Conservation (phyloP, 2,888 invertebrate genomes). For the Kuschelorhynchus macadamiae region DNA sequence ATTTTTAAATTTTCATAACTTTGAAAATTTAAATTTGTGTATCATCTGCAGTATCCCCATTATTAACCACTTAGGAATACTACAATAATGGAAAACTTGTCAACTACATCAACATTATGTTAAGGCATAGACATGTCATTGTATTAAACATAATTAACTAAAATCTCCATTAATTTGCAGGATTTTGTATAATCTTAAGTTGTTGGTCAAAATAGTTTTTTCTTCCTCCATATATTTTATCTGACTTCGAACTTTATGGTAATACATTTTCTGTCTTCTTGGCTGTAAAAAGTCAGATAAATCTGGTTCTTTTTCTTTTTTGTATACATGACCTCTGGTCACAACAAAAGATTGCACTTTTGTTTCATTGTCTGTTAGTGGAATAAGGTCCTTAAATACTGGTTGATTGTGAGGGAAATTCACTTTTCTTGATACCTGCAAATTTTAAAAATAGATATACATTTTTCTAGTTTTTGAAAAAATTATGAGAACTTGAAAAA, state of each 20-base stretch:
- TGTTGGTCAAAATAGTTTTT: neutral
- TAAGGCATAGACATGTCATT: too few relatives aligned
- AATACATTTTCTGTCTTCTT: constrained; percentile 44
- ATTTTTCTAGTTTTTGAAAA: too few relatives aligned
- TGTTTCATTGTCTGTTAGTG: constrained; percentile 50
- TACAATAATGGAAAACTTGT: too few relatives aligned
- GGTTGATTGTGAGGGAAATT: constrained; percentile 58
- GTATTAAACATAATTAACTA: too few relatives aligned
- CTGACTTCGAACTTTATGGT: constrained; percentile 45
- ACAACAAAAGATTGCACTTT: constrained; percentile 46
- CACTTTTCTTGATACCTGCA: constrained; percentile 57
- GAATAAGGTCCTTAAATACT: constrained; percentile 60
- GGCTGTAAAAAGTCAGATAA: constrained; percentile 53
- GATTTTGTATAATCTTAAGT: constrained; percentile 26
- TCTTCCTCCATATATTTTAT: constrained; percentile 4
- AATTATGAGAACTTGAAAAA: too few relatives aligned
- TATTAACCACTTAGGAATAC: too few relatives aligned
- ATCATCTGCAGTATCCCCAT: too few relatives aligned
- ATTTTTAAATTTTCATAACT: too few relatives aligned
- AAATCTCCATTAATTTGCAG: constrained; percentile 25
- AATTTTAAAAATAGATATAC: constrained; percentile 38
- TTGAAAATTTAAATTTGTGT: too few relatives aligned
- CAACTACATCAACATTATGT: too few relatives aligned
- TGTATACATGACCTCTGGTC: constrained; percentile 50
- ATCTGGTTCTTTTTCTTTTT: constrained; percentile 57